Conservation (phyloP, 1,140 invertebrate genomes). For the Achroia grisella region DNA sequence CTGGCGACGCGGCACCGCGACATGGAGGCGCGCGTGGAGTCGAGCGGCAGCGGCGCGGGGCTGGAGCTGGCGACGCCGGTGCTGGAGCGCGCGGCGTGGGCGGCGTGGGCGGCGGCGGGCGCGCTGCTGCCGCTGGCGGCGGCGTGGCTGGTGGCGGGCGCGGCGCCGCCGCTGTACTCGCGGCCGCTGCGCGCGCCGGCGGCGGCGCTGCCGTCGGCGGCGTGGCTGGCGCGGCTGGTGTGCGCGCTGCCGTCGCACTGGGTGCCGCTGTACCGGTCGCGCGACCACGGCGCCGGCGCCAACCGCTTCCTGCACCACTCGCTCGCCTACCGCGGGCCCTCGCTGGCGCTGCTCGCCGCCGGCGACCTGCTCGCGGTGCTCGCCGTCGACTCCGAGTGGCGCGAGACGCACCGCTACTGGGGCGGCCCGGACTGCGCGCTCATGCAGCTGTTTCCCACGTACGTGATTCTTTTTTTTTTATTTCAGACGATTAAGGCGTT, state of each 20-base stretch:
- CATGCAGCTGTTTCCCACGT: slow-evolving; percentile 87
- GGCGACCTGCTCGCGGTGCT: slow-evolving; percentile 84
- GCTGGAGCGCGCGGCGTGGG: slow-evolving; percentile 71
- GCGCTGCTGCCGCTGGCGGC: slow-evolving; percentile 80
- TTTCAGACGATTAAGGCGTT: no score
- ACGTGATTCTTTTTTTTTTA: no score
- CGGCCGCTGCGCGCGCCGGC: slow-evolving; percentile 56
- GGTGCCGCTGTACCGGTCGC: slow-evolving; percentile 87
- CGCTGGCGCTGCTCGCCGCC: slow-evolving; percentile 82
- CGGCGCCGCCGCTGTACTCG: slow-evolving; percentile 81
- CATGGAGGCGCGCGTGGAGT: slow-evolving; percentile 70
- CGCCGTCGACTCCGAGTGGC: slow-evolving; percentile 87
- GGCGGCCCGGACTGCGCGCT: slow-evolving; percentile 85
- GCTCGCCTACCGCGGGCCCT: slow-evolving; percentile 88
- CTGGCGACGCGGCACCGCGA: slow-evolving; percentile 84
- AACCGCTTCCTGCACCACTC: slow-evolving; percentile 93
- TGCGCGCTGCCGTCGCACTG: slow-evolving; percentile 84
- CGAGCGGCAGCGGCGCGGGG: slow-evolving; percentile 66
- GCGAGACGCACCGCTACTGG: slow-evolving; percentile 88
- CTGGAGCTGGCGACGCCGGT: slow-evolving; percentile 84
- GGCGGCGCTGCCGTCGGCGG: slow-evolving; percentile 62
- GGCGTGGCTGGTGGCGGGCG: slow-evolving; percentile 86
- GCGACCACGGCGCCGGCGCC: slow-evolving; percentile 87
- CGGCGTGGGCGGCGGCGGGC: slow-evolving; percentile 19
- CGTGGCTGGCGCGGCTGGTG: slow-evolving; percentile 78